A percentile compares a stretch with the other conserved stretches of the same genome.
phyloP scores from a whole-genome alignment of 2,797 vertebrate species.

The Chelidonichthys spinosus region DNA sequence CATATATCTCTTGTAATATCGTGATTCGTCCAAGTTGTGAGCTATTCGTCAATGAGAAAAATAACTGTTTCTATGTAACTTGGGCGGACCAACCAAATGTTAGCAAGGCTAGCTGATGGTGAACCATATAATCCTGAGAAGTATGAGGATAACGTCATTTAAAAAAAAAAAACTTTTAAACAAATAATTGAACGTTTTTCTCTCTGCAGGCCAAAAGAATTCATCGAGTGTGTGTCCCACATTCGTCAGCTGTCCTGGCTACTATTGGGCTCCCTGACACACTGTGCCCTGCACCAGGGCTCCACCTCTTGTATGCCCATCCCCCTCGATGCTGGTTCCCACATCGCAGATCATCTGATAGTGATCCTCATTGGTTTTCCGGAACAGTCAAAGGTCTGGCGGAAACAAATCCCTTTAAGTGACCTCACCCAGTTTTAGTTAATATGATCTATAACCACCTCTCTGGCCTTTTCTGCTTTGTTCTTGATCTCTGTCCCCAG shows the following conservation, averaged over 20 bases:
- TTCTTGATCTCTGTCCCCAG: constrained; percentile 73
- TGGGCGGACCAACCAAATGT: not conserved
- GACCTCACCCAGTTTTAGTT: constrained; percentile 15
- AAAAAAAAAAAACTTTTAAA: too few species aligned
- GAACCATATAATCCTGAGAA: not conserved
- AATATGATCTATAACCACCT: constrained; percentile 18
- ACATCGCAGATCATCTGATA: constrained; percentile 98
- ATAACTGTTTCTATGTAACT: not conserved
- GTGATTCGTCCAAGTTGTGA: not conserved
- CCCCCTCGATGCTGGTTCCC: constrained; percentile 96
- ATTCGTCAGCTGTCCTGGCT: constrained; percentile 98
- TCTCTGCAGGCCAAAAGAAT: constrained; percentile 93
- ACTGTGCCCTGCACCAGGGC: constrained; percentile 94
- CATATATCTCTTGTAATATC: not conserved
- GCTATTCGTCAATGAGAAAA: not conserved
- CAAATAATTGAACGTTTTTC: not conserved
- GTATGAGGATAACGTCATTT: not conserved
- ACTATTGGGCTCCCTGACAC: constrained; percentile 96
- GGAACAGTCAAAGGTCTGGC: constrained; percentile 97
- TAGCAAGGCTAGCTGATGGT: not conserved
- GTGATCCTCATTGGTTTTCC: constrained; percentile 99
- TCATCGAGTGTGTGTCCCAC: constrained; percentile 98
- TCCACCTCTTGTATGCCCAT: constrained; percentile 96
- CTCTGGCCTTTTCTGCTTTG: constrained; percentile 20
- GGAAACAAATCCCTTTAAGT: constrained; percentile 11